phyloP scores from a whole-genome alignment of 2,113 vertebrate species.

The Hydropotes inermis region DNA sequence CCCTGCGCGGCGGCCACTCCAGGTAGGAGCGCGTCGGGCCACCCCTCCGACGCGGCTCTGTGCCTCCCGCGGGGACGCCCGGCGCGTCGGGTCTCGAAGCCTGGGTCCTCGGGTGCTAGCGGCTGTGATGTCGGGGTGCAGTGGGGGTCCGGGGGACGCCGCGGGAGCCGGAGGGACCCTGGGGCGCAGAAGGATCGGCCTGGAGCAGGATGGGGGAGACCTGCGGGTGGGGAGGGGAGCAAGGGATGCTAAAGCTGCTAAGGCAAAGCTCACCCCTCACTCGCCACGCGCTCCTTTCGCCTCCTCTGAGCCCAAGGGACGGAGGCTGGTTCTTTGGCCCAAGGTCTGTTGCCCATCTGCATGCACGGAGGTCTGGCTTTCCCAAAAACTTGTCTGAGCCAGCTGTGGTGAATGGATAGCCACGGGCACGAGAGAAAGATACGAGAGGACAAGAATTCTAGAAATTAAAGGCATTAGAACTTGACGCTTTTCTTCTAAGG shows the following conservation, averaged over 20 bases:
- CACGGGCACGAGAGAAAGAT: too few species aligned
- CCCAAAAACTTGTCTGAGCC: neutral
- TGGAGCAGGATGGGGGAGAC: neutral
- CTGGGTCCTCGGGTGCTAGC: neutral
- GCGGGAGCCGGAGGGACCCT: neutral
- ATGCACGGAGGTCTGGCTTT: neutral
- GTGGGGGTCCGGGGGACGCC: neutral
- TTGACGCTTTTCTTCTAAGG: neutral
- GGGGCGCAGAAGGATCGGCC: neutral
- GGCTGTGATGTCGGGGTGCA: neutral
- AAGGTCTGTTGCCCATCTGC: neutral
- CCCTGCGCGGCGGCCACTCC: neutral
- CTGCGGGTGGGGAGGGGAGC: neutral
- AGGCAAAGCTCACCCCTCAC: neutral
- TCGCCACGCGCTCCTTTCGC: fast-evolving
- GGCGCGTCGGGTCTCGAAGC: neutral
- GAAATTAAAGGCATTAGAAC: neutral
- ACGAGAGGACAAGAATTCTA: neutral
- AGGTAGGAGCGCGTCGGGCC: slow-evolving; percentile 20
- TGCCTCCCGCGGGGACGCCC: neutral
- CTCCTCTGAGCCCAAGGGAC: neutral
- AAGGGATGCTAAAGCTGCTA: neutral
- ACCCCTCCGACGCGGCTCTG: neutral
- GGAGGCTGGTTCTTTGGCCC: neutral
- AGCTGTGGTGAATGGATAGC: neutral